Conservation (phyloP, 2,113 vertebrate genomes). For the Seriola dumerili region DNA sequence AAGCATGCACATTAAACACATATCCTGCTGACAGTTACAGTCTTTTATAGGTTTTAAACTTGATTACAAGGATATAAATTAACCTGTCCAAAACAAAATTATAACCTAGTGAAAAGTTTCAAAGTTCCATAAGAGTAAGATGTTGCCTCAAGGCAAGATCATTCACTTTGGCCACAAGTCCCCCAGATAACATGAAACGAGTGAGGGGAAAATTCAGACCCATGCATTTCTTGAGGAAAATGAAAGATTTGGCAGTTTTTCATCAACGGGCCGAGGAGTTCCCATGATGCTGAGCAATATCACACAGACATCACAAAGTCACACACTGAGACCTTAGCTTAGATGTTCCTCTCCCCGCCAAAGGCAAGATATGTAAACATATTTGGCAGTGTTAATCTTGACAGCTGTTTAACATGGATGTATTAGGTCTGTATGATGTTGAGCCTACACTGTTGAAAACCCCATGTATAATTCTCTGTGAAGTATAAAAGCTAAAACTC, state of each 20-base stretch:
- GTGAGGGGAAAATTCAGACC: slow-evolving; percentile 24
- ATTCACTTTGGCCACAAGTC: slow-evolving; percentile 66
- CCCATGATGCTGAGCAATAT: slow-evolving; percentile 55
- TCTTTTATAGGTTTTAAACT: slow-evolving; percentile 66
- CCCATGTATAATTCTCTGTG: slow-evolving; percentile 84
- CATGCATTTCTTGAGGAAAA: slow-evolving; percentile 47
- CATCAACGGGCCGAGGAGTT: slow-evolving; percentile 49
- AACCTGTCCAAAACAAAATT: slow-evolving; percentile 63
- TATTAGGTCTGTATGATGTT: slow-evolving; percentile 76
- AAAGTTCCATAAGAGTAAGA: slow-evolving; percentile 49
- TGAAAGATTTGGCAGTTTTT: slow-evolving; percentile 69
- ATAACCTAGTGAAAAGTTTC: slow-evolving; percentile 57
- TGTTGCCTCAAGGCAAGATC: slow-evolving; percentile 69
- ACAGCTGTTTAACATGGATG: slow-evolving; percentile 83
- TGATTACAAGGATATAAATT: slow-evolving; percentile 69
- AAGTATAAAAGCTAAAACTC: slow-evolving; percentile 78
- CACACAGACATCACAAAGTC: slow-evolving; percentile 57
- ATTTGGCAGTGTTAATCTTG: slow-evolving; percentile 82
- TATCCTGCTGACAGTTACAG: slow-evolving; percentile 32
- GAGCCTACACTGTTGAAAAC: slow-evolving; percentile 74
- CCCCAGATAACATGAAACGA: slow-evolving; percentile 64
- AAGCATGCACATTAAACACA: slow-evolving; percentile 51
- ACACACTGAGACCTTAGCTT: slow-evolving; percentile 48
- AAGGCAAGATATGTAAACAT: slow-evolving; percentile 78
- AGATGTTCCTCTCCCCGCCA: slow-evolving; percentile 55